phyloP scores from a whole-genome alignment of 1,140 invertebrate species.

The Saccostrea cuccullata region DNA sequence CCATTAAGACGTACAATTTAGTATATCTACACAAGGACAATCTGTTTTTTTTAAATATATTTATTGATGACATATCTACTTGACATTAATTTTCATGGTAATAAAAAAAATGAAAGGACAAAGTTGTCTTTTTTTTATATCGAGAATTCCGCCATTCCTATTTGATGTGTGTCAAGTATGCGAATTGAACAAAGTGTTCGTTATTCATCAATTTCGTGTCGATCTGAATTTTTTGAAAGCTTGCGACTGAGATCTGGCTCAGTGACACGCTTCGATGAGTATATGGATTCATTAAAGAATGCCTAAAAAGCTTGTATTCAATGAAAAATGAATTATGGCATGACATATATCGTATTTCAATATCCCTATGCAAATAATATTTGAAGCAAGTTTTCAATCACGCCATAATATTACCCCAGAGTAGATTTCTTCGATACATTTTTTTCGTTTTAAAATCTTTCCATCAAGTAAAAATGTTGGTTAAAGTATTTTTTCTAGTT shows the following conservation, averaged over 20 bases:
- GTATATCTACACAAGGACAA: slow-evolving; percentile 1
- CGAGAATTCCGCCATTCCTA: neutral
- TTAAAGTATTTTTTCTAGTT: too few species aligned
- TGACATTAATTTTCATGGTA: slow-evolving; percentile 21
- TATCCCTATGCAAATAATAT: slow-evolving; percentile 32
- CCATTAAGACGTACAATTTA: neutral
- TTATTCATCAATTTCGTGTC: slow-evolving; percentile 4
- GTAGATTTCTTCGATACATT: neutral
- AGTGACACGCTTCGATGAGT: neutral
- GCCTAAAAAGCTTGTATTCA: slow-evolving; percentile 22
- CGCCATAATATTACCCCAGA: neutral
- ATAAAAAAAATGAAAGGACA: neutral
- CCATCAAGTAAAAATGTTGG: neutral
- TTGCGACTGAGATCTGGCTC: neutral
- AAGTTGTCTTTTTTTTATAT: neutral
- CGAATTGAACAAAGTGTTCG: neutral
- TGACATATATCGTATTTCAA: slow-evolving; percentile 26
- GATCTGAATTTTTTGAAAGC: slow-evolving; percentile 14
- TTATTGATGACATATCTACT: slow-evolving; percentile 25
- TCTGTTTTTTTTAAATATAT: slow-evolving; percentile 1
- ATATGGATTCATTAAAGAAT: slow-evolving; percentile 21
- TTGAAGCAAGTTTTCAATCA: slow-evolving; percentile 16
- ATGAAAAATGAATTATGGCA: slow-evolving; percentile 23
- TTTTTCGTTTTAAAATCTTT: neutral
- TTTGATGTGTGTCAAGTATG: slow-evolving; percentile 9